phyloP scores from a whole-genome alignment of 1,140 invertebrate species.

The Megalopta genalis region DNA sequence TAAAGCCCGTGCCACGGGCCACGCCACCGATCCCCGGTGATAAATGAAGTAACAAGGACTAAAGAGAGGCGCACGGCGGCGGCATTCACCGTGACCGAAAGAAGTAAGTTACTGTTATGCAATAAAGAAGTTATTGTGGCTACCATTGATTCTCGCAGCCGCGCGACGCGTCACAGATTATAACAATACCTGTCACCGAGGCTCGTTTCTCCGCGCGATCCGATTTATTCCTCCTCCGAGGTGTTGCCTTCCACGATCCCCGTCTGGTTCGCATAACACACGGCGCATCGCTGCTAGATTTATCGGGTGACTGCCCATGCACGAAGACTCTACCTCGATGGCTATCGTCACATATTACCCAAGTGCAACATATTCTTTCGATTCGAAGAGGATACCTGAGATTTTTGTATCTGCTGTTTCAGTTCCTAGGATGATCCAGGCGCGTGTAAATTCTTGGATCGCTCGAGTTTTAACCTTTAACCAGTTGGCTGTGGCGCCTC shows the following conservation, averaged over 20 bases:
- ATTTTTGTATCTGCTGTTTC: no score
- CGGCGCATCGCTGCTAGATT: slow-evolving; percentile 35
- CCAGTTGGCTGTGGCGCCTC: no score
- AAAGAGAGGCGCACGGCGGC: slow-evolving; percentile 17
- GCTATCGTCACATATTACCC: no score
- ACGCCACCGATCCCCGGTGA: slow-evolving; percentile 40
- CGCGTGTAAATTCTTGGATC: no score
- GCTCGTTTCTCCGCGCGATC: no score
- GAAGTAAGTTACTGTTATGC: slow-evolving; percentile 60
- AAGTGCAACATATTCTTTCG: no score
- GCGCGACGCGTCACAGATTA: slow-evolving; percentile 32
- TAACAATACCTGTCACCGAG: slow-evolving; percentile 23
- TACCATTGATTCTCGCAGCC: slow-evolving; percentile 38
- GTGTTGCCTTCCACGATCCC: no score
- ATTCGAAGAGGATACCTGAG: no score
- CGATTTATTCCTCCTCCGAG: no score
- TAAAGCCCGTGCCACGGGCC: slow-evolving; percentile 2
- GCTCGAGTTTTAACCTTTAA: no score
- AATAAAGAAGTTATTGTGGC: slow-evolving; percentile 55
- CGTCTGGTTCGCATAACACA: no score
- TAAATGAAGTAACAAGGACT: slow-evolving; percentile 51
- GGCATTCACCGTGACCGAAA: slow-evolving; percentile 42
- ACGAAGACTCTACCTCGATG: background rate
- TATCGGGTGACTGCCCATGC: slow-evolving; percentile 22
- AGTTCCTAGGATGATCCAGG: no score